These are phyloP conservation scores for Sinella curviseta DNA, from an alignment of 1,140 invertebrate genomes.

Conservation along the genomic window DNA sequence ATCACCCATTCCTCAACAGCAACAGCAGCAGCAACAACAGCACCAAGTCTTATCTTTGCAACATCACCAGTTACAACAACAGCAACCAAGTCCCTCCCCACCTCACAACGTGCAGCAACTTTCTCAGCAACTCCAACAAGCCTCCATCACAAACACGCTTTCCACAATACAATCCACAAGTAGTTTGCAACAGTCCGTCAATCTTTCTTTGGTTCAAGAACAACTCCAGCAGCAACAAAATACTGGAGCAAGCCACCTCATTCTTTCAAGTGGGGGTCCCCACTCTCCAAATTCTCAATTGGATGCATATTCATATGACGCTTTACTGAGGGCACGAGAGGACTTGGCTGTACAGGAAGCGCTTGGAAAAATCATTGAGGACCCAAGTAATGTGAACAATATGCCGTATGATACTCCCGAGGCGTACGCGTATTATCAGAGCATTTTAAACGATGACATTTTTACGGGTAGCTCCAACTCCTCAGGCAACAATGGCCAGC, in stretches of 20 bases:
- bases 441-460: conserved; percentile 45
- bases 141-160: conserved; percentile 1
- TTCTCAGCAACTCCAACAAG: conserved; percentile 24
- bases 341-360: conserved; percentile 38
- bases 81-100: neutral
- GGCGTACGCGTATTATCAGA: conserved; percentile 45
- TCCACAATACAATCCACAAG: conserved; percentile 30
- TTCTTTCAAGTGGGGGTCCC: neutral
- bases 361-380: conserved; percentile 27
- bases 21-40: neutral
- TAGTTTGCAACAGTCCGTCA: neutral
- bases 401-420: conserved; percentile 41
- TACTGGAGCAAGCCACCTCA: conserved; percentile 4
- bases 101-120: neutral
- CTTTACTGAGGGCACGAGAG: conserved; percentile 32
- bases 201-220: conserved; percentile 29
- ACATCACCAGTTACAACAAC: neutral
- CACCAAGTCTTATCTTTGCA: neutral
- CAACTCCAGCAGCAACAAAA: neutral
- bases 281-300: conserved; percentile 35
- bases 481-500: neutral
- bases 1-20: neutral
- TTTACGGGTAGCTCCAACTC: conserved; percentile 10
- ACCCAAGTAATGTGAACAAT: conserved; percentile 37
- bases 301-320: conserved; percentile 31